Evolutionary conservation across 1,140 invertebrate genomes (phyloP).

Genomic region (Drosophila gunungcola): DNA sequence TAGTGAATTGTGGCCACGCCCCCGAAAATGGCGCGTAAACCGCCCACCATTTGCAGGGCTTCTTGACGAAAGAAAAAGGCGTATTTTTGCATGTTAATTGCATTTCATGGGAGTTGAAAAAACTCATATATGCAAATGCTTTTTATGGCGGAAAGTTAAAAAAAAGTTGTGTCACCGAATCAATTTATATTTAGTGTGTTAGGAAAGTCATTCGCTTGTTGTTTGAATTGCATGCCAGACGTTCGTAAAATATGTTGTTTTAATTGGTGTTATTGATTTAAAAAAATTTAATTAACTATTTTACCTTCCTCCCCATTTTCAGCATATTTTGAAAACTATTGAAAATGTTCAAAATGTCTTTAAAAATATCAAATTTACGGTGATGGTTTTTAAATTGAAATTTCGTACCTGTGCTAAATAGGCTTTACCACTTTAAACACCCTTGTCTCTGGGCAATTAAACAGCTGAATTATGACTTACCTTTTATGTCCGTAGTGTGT

Average conservation of each 20-base stretch:
- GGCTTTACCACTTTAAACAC: not conserved
- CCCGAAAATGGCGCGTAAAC: not conserved
- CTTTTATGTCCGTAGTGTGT: not conserved
- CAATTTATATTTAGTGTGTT: constrained; percentile 8
- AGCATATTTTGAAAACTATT: too few species aligned
- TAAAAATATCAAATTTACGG: not conserved
- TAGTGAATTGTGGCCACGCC: constrained; percentile 35
- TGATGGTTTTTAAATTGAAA: not conserved
- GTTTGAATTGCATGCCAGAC: not conserved
- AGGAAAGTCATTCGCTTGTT: not conserved
- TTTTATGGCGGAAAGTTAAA: constrained; percentile 2
- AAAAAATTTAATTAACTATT: not conserved
- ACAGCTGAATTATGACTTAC: not conserved
- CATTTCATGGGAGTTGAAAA: not conserved
- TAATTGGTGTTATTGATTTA: not conserved
- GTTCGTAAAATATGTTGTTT: not conserved
- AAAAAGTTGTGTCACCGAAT: constrained; percentile 4
- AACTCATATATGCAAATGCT: constrained; percentile 6
- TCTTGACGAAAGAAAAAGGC: not conserved
- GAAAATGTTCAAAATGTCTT: not conserved
- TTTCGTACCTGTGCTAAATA: not conserved
- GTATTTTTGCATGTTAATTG: constrained; percentile 1
- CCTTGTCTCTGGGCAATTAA: not conserved
- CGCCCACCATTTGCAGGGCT: not conserved
- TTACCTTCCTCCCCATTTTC: too few species aligned